These are phyloP conservation scores for Plebejus melissa DNA, from an alignment of 2,888 invertebrate species.

Conservation along the genomic window DNA sequence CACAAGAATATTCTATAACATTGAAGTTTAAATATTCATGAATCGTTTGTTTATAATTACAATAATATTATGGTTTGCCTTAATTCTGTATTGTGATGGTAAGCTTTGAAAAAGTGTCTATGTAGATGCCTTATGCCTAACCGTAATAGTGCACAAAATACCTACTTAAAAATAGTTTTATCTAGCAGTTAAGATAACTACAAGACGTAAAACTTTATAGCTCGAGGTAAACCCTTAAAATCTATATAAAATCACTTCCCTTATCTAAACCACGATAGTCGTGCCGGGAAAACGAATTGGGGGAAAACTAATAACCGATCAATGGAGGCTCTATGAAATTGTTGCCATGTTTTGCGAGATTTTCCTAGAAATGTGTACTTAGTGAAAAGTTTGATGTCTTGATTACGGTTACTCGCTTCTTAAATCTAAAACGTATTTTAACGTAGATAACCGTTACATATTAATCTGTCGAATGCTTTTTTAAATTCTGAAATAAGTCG, in stretches of 20 bases:
- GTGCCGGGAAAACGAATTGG: slow-evolving; percentile 25
- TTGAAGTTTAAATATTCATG: no score
- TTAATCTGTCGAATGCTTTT: no score
- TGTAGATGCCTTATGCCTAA: background rate
- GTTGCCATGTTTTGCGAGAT: slow-evolving; percentile 33
- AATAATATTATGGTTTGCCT: no score
- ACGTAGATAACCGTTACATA: no score
- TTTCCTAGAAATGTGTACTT: background rate
- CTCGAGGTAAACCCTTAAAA: background rate
- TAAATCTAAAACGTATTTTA: no score
- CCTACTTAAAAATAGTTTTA: slow-evolving; percentile 1
- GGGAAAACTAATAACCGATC: slow-evolving; percentile 36
- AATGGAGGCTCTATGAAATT: slow-evolving; percentile 33
- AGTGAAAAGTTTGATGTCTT: background rate
- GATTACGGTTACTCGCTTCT: background rate
- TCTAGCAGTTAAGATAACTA: background rate
- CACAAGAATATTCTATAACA: no score
- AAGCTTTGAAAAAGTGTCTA: no score
- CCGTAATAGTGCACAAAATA: background rate
- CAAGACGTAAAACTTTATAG: slow-evolving; percentile 23
- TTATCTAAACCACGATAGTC: slow-evolving; percentile 25
- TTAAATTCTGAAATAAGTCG: no score
- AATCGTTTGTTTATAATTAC: no score
- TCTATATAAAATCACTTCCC: slow-evolving; percentile 26
- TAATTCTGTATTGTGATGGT: no score